Evolutionary conservation across 2,888 invertebrate genomes (phyloP).

Genomic region (Drosophila anomalata): DNA sequence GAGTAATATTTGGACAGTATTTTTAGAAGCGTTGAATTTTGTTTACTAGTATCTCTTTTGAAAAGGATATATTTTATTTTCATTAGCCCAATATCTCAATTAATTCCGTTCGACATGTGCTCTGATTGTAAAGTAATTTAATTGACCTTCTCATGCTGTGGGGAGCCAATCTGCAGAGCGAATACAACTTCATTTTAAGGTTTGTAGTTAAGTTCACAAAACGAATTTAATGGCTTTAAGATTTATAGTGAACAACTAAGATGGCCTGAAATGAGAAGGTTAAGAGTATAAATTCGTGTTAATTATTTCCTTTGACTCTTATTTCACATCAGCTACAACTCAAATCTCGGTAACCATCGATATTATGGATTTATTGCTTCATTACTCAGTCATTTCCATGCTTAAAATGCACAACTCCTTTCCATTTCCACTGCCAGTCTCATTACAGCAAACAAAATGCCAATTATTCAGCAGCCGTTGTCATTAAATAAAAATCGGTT

Average conservation of each 20-base stretch:
- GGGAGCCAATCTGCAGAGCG: neutral
- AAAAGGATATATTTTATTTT: too few species aligned
- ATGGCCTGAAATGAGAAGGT: neutral
- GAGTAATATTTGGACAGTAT: slow-evolving; percentile 30
- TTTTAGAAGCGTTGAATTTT: neutral
- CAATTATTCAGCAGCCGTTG: slow-evolving; percentile 54
- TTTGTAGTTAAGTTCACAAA: neutral
- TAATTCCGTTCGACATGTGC: neutral
- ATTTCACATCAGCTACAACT: neutral
- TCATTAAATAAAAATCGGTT: slow-evolving; percentile 59
- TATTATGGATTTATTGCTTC: neutral
- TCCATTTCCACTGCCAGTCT: slow-evolving; percentile 4
- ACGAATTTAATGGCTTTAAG: neutral
- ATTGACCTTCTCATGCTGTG: slow-evolving; percentile 13
- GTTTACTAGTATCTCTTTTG: too few species aligned
- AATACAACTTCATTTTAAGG: neutral
- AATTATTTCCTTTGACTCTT: neutral
- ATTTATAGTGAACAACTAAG: neutral
- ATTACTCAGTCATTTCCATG: slow-evolving; percentile 14
- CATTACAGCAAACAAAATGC: slow-evolving; percentile 35
- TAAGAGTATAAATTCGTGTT: neutral
- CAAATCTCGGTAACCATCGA: neutral
- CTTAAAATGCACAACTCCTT: slow-evolving; percentile 15
- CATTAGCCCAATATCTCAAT: too few species aligned
- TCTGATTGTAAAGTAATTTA: slow-evolving; percentile 13